These are phyloP conservation scores for Lithosia quadra DNA, from an alignment of 2,888 invertebrate species.

Conservation along the genomic window DNA sequence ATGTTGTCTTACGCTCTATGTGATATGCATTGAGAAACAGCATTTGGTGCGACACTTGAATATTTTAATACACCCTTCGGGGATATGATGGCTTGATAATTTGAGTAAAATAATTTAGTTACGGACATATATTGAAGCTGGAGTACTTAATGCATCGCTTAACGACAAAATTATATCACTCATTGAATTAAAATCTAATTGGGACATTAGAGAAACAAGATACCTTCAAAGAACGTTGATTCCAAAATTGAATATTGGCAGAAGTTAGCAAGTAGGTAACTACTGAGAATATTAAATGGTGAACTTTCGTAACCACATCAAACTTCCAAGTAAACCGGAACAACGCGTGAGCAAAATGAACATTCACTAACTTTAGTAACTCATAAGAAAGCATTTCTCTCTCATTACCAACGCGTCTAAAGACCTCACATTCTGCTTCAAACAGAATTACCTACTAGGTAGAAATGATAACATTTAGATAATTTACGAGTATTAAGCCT, in stretches of 20 bases:
- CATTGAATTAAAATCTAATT: too few relatives aligned
- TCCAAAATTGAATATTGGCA: not conserved
- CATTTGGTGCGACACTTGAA: too few relatives aligned
- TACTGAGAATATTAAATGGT: not conserved
- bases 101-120: too few relatives aligned
- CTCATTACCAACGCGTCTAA: slow-evolving; percentile 28
- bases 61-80: too few relatives aligned
- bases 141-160: too few relatives aligned
- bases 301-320: not conserved
- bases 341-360: slow-evolving; percentile 6
- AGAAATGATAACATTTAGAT: slow-evolving; percentile 34
- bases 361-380: slow-evolving; percentile 19
- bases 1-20: too few relatives aligned
- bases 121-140: too few relatives aligned
- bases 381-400: slow-evolving; percentile 37
- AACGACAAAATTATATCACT: too few relatives aligned
- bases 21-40: too few relatives aligned
- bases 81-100: too few relatives aligned
- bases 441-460: slow-evolving; percentile 34
- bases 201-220: too few relatives aligned
- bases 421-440: slow-evolving; percentile 34
- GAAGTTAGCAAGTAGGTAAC: not conserved
- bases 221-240: not conserved
- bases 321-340: not conserved
- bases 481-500: slow-evolving; percentile 45